Base-by-base conservation (phyloP, 2,888 invertebrate genomes). In the Pseudolycoriella hygida region DNA sequence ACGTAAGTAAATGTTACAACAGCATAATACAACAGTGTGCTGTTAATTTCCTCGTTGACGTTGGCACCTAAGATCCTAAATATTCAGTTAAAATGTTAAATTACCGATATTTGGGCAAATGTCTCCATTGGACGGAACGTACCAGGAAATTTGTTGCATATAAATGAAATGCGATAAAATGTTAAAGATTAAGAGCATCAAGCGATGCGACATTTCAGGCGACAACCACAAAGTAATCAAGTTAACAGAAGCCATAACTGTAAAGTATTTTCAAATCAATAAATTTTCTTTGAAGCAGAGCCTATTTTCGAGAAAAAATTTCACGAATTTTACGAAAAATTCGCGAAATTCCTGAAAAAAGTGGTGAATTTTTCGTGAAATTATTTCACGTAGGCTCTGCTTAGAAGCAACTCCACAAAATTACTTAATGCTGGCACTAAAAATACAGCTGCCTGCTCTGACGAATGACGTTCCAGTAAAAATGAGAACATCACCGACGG, bases 111-210 rank as follows among this genome's bases (percentile, higher is more conserved):
- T 67, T 2, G 79, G 79, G 20, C 72, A 66, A 14, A 68, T 69
- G 1, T 67, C 60, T 46, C 77, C 76, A 55, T 73, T 72, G 48
- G 70, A 66, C 2, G 79, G 78, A 31, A 79, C 60, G 46, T 68
- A 62, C 62, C 71, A 74, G 14, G 72, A 70, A 14, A 79, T 60
- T 57, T 74, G 71, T 40, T 72, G 71, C 1, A 77, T 58, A 54
- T 72, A 73, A 18, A 70, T 56, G 47, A 76, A 70, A 55, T 80
- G 77, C 12, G 70, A 69, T 39, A 75, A 66, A n/a, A 80, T 65
- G 55, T 74, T 76, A 40, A 76, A 67, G 50, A 70, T 68, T 39
- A 70, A 66, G 34, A 80, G 53, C 25, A 68, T 55, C 20, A 78
- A 56, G 48, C 79, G 65, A 42, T 74, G 73, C 40, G 66, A 60